A percentile compares a stretch with the other conserved stretches of the same genome.
These are phyloP conservation scores for Chrysoperla carnea DNA, from an alignment of 1,140 invertebrate genomes.

Conservation along the genomic window DNA sequence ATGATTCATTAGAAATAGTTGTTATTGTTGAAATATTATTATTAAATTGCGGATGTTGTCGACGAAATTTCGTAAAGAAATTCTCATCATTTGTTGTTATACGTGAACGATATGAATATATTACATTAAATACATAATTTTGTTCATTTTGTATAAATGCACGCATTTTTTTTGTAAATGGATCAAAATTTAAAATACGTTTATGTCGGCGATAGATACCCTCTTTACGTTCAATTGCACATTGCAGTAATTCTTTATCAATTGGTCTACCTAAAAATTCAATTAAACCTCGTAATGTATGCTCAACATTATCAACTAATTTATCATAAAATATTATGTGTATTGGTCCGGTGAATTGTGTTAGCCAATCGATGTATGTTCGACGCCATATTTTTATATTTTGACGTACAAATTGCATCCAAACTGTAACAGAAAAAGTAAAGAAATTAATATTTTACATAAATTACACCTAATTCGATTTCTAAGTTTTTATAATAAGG, in stretches of 20 bases:
- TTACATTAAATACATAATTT: slow-evolving; percentile 25
- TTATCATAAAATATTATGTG: slow-evolving; percentile 55
- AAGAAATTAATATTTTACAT: background rate
- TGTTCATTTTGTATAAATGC: slow-evolving; percentile 24
- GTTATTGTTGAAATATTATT: no score
- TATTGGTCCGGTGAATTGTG: slow-evolving; percentile 44
- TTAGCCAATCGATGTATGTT: slow-evolving; percentile 48
- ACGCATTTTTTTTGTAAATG: slow-evolving; percentile 42
- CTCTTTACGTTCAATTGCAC: slow-evolving; percentile 39
- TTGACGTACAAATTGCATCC: slow-evolving; percentile 48
- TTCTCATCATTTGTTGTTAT: no score
- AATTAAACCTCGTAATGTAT: slow-evolving; percentile 34
- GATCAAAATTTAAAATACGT: slow-evolving; percentile 44
- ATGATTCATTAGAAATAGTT: no score
- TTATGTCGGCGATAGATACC: slow-evolving; percentile 51
- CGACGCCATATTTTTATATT: slow-evolving; percentile 47
- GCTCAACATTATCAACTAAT: slow-evolving; percentile 38
- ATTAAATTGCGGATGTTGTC: no score
- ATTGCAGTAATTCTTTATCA: slow-evolving; percentile 31
- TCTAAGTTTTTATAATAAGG: no score
- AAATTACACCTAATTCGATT: no score
- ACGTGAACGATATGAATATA: slow-evolving; percentile 9
- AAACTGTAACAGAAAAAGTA: slow-evolving; percentile 31
- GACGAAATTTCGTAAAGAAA: no score
- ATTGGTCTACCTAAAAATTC: slow-evolving; percentile 37